Evolutionary conservation across 2,888 invertebrate species (phyloP).

Genomic region (Polietes domitor): DNA sequence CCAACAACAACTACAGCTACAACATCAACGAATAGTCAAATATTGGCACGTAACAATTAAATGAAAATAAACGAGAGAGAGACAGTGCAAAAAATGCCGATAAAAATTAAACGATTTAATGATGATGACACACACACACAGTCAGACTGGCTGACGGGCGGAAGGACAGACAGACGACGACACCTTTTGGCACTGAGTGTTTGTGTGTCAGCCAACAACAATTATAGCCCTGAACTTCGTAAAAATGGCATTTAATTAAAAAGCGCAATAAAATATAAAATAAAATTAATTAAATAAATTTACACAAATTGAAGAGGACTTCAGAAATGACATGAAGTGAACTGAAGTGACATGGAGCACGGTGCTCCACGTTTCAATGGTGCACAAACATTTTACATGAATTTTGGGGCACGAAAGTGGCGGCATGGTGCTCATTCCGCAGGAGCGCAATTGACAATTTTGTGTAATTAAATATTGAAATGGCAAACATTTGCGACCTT

Average conservation of each 20-base stretch:
- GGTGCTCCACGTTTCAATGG: slow-evolving; percentile 37
- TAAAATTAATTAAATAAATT: slow-evolving; percentile 75
- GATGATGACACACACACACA: slow-evolving; percentile 14
- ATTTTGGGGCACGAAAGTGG: slow-evolving; percentile 29
- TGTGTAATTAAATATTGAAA: slow-evolving; percentile 73
- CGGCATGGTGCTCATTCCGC: slow-evolving; percentile 18
- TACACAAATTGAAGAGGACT: slow-evolving; percentile 69
- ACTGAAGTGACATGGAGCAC: slow-evolving; percentile 35
- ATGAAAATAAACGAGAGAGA: slow-evolving; percentile 30
- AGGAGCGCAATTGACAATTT: slow-evolving; percentile 71
- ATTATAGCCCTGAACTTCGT: slow-evolving; percentile 58
- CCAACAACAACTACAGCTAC: too few relatives aligned
- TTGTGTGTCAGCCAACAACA: slow-evolving; percentile 31
- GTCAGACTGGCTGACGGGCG: not conserved
- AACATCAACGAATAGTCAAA: slow-evolving; percentile 16
- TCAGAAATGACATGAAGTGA: slow-evolving; percentile 37
- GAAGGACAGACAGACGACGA: not conserved
- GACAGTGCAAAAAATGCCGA: slow-evolving; percentile 30
- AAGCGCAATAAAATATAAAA: slow-evolving; percentile 70
- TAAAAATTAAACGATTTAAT: slow-evolving; percentile 64
- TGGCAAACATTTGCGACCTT: not conserved
- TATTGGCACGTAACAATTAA: slow-evolving; percentile 65
- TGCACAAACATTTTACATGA: slow-evolving; percentile 27
- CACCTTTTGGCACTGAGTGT: not conserved
- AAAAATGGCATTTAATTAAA: slow-evolving; percentile 70